Conservation (phyloP, 2,113 vertebrate genomes). For the Girardinichthys multiradiatus region DNA sequence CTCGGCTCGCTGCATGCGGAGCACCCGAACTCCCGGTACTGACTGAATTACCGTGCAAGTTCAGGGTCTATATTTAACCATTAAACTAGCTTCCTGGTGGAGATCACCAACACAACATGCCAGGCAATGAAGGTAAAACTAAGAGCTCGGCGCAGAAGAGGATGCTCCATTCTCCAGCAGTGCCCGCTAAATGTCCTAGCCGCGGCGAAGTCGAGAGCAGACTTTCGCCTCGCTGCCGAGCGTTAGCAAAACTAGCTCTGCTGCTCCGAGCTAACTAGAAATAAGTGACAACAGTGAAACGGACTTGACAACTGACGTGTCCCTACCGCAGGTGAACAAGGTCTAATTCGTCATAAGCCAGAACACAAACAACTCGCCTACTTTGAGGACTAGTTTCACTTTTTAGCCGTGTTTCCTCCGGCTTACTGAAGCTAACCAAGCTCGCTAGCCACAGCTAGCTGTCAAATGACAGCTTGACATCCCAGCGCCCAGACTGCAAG, state of each 20-base stretch:
- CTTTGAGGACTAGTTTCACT: conserved; percentile 54
- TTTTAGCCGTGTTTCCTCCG: conserved; percentile 42
- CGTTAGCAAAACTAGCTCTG: conserved; percentile 60
- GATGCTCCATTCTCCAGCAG: conserved; percentile 59
- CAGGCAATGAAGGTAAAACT: not conserved
- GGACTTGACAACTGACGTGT: not conserved
- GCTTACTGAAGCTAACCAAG: conserved; percentile 67
- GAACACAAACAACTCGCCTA: not conserved
- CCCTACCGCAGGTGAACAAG: not conserved
- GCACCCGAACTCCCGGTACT: conserved; percentile 12
- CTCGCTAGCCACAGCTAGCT: conserved; percentile 62
- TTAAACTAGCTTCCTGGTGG: not conserved
- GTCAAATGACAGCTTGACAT: conserved; percentile 58
- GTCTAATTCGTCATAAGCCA: not conserved
- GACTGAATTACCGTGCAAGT: conserved; percentile 28
- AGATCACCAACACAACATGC: not conserved
- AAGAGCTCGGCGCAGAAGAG: conserved; percentile 6
- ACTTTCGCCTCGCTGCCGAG: conserved; percentile 60
- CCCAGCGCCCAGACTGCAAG: conserved; percentile 21
- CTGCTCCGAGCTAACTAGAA: conserved; percentile 54
- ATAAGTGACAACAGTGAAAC: conserved; percentile 28
- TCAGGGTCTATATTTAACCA: conserved; percentile 15
- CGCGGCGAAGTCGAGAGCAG: conserved; percentile 38
- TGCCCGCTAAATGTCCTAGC: conserved; percentile 78
- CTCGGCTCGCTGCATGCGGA: conserved; percentile 20